Conservation (phyloP, 2,797 vertebrate species). For the Urosaurus nigricauda region DNA sequence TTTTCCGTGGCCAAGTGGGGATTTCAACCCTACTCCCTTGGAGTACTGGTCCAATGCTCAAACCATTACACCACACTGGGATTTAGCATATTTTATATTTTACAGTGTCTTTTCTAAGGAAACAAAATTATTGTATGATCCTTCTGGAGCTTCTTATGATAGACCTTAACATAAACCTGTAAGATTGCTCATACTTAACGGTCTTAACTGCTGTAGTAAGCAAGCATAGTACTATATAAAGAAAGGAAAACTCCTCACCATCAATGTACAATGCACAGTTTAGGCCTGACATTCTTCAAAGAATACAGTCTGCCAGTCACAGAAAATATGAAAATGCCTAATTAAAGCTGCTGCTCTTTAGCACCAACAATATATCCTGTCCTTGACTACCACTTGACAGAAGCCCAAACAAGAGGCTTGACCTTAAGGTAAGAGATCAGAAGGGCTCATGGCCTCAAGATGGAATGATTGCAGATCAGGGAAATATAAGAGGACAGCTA, state of each 20-base stretch:
- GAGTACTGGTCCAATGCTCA: too few relatives aligned
- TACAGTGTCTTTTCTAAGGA: background rate
- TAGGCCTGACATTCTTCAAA: background rate
- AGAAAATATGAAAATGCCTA: slow-evolving; percentile 1
- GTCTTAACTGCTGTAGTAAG: background rate
- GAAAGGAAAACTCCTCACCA: background rate
- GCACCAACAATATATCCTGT: slow-evolving; percentile 8
- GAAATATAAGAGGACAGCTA: slow-evolving; percentile 72
- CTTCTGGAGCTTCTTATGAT: background rate
- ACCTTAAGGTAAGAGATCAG: slow-evolving; percentile 60
- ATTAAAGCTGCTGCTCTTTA: slow-evolving; percentile 32
- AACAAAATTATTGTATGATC: background rate
- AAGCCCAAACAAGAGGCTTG: slow-evolving; percentile 51
- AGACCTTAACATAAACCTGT: background rate
- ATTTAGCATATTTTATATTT: background rate
- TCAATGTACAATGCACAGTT: background rate
- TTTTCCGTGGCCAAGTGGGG: too few relatives aligned
- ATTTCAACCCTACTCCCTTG: too few relatives aligned
- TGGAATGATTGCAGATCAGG: slow-evolving; percentile 50
- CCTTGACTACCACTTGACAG: background rate
- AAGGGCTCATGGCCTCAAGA: slow-evolving; percentile 44
- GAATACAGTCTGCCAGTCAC: slow-evolving; percentile 45
- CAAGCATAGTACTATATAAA: background rate
- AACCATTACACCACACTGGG: background rate
- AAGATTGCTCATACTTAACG: background rate